These are phyloP conservation scores for Venusia cambrica DNA, from an alignment of 2,888 invertebrate species.

Conservation along the genomic window DNA sequence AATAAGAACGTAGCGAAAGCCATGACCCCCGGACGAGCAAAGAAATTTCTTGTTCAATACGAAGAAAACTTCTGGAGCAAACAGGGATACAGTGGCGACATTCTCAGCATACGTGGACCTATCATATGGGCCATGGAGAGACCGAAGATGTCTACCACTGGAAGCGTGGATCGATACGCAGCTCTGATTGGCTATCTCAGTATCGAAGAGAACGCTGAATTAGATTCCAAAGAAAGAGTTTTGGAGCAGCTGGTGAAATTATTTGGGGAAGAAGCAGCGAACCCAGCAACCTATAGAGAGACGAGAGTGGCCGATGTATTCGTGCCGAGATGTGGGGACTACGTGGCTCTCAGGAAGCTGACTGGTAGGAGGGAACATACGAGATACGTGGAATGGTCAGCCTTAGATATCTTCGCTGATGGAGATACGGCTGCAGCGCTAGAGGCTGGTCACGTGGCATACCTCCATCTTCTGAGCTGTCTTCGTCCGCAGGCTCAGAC, in stretches of 20 bases:
- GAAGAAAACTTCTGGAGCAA: constrained; percentile 60
- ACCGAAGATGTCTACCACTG: constrained; percentile 53
- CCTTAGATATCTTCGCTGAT: constrained; percentile 65
- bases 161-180: constrained; percentile 46
- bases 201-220: constrained; percentile 32
- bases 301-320: constrained; percentile 53
- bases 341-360: constrained; percentile 48
- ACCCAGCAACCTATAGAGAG: constrained; percentile 56
- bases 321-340: constrained; percentile 66
- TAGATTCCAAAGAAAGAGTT: constrained; percentile 47
- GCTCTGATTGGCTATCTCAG: constrained; percentile 58
- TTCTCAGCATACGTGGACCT: constrained; percentile 66
- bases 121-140: constrained; percentile 72
- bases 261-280: constrained; percentile 57
- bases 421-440: constrained; percentile 66
- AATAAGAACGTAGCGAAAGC: constrained; percentile 36
- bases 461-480: constrained; percentile 53
- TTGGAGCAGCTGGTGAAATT: constrained; percentile 58
- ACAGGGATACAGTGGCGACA: constrained; percentile 67
- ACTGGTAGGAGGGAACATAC: constrained; percentile 34
- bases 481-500: constrained; percentile 67
- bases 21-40: constrained; percentile 51
- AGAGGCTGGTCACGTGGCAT: constrained; percentile 67
- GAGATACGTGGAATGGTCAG: constrained; percentile 61
- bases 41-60: constrained; percentile 62